Percentiles rank a stretch among this genome's conserved stretches.
phyloP scores from a whole-genome alignment of 2,113 vertebrate species.

The Echinops telfairi region DNA sequence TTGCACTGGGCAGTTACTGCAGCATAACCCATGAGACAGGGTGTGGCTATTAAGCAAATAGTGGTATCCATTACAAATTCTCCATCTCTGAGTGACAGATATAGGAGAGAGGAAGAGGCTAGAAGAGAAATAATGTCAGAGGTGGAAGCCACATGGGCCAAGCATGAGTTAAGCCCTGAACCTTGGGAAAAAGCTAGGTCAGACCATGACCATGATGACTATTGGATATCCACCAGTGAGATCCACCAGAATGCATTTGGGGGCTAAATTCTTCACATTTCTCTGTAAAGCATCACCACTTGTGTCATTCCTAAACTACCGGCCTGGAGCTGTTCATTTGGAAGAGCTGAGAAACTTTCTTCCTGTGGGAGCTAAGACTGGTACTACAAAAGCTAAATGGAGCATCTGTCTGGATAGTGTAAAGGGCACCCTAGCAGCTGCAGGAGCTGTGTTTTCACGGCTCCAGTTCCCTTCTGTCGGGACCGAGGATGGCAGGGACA shows the following conservation, averaged over 20 bases:
- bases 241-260: not conserved
- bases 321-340: not conserved
- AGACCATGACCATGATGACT: not conserved
- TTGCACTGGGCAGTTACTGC: not conserved
- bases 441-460: not conserved
- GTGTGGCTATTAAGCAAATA: not conserved
- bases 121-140: not conserved
- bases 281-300: not conserved
- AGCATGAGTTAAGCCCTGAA: not conserved
- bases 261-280: not conserved
- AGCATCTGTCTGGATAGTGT: not conserved
- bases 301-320: not conserved
- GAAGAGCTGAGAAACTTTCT: not conserved
- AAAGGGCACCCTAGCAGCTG: not conserved
- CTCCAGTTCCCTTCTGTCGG: not conserved
- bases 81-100: not conserved
- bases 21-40: not conserved
- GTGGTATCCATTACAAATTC: not conserved
- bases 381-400: not conserved
- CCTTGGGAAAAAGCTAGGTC: not conserved
- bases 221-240: not conserved
- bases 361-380: not conserved
- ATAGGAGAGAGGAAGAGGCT: not conserved
- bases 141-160: not conserved
- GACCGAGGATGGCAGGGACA: not conserved